Conservation (phyloP, 2,113 vertebrate species). For the Chrysemys picta region DNA sequence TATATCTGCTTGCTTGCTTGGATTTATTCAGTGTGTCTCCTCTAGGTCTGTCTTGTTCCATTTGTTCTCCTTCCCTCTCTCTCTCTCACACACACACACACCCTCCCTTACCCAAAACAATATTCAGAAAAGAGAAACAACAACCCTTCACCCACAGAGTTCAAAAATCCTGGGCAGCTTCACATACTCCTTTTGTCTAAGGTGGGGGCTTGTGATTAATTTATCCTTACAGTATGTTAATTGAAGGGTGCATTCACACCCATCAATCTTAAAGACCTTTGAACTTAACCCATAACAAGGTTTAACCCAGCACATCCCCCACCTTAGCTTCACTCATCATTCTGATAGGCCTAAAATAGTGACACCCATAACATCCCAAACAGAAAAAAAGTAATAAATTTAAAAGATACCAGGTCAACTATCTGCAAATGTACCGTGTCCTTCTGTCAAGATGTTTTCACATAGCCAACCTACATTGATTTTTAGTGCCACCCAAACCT, state of each 20-base stretch:
- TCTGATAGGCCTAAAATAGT: too few species aligned
- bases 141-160: not conserved
- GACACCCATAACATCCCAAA: not conserved
- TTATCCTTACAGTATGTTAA: too few species aligned
- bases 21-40: not conserved
- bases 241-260: too few species aligned
- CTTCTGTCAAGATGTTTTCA: not conserved
- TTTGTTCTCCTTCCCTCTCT: not conserved
- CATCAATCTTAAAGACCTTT: too few species aligned
- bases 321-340: too few species aligned
- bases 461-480: not conserved
- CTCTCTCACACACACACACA: not conserved
- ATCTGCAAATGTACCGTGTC: not conserved
- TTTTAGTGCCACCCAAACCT: not conserved
- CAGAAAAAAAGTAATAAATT: not conserved
- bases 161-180: not conserved
- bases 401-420: not conserved
- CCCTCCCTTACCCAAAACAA: not conserved
- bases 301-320: too few species aligned
- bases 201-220: too few species aligned
- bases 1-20: not conserved
- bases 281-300: too few species aligned
- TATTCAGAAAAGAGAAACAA: not conserved
- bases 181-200: not conserved
- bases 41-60: not conserved